A percentile compares a stretch with the other conserved stretches of the same genome.
Evolutionary conservation across 2,113 vertebrate species (phyloP).

Genomic region (Phylloscopus whistleri): DNA sequence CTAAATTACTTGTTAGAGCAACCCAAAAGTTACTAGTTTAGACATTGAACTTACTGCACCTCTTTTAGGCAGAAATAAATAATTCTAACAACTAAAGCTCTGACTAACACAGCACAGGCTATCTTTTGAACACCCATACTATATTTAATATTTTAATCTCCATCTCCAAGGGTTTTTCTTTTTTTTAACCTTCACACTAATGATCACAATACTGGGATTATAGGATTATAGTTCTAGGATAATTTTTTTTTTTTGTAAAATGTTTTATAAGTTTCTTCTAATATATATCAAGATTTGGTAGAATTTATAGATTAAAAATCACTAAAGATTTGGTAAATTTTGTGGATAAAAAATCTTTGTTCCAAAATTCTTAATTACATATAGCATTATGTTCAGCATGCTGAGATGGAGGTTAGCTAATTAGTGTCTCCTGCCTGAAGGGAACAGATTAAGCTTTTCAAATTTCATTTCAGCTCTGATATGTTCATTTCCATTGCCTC

Average conservation of each 20-base stretch:
- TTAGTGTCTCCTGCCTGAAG: background rate
- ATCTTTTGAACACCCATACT: background rate
- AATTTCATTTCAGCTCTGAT: background rate
- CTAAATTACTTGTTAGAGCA: background rate
- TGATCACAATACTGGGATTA: background rate
- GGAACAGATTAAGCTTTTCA: background rate
- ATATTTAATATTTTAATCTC: background rate
- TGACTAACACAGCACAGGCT: background rate
- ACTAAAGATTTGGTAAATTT: background rate
- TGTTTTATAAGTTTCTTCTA: background rate
- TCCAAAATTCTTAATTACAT: background rate
- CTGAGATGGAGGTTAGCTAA: rapidly evolving
- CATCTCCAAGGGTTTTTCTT: background rate
- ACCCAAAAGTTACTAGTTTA: background rate
- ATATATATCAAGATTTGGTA: background rate
- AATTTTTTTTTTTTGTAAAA: background rate
- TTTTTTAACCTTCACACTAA: background rate
- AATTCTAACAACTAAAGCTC: background rate
- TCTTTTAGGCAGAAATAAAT: background rate
- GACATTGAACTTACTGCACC: background rate
- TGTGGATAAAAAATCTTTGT: background rate
- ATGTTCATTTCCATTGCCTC: background rate
- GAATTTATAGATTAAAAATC: background rate
- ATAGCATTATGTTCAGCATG: background rate
- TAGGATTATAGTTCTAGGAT: background rate